Percentiles rank a stretch among this genome's conserved stretches.
Conservation (phyloP, 2,113 vertebrate genomes). For the Tamias sibiricus region DNA sequence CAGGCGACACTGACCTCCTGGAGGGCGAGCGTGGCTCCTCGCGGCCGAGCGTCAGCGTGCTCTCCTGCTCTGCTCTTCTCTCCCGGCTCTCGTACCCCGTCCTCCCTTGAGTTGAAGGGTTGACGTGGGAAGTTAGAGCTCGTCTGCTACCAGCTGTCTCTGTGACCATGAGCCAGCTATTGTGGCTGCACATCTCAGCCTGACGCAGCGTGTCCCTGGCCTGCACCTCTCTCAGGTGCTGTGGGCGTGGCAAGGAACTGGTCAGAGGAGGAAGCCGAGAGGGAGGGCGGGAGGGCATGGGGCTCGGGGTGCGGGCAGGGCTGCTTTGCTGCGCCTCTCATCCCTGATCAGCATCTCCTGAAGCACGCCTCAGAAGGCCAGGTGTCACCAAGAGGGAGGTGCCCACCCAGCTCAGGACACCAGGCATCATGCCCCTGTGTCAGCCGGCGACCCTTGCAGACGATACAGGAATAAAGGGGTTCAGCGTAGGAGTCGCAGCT, state of each 20-base stretch:
- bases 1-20: background rate
- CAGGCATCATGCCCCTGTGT: too few relatives aligned
- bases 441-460: background rate
- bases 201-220: rapidly evolving
- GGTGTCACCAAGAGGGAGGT: background rate
- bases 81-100: background rate
- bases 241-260: too few relatives aligned
- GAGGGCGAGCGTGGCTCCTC: too few relatives aligned
- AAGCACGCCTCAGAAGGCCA: background rate
- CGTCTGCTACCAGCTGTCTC: background rate
- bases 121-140: background rate
- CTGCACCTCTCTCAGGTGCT: background rate
- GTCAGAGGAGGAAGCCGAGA: background rate
- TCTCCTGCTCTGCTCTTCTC: background rate
- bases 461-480: background rate
- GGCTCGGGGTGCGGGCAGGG: too few relatives aligned
- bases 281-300: background rate
- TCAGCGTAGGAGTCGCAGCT: background rate
- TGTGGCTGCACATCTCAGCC: background rate
- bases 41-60: too few relatives aligned
- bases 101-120: background rate
- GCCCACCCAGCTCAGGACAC: background rate
- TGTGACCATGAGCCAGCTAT: background rate
- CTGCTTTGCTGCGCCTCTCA: background rate
- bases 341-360: too few relatives aligned